phyloP scores from a whole-genome alignment of 2,113 vertebrate species.

The Gymnobelideus leadbeateri region DNA sequence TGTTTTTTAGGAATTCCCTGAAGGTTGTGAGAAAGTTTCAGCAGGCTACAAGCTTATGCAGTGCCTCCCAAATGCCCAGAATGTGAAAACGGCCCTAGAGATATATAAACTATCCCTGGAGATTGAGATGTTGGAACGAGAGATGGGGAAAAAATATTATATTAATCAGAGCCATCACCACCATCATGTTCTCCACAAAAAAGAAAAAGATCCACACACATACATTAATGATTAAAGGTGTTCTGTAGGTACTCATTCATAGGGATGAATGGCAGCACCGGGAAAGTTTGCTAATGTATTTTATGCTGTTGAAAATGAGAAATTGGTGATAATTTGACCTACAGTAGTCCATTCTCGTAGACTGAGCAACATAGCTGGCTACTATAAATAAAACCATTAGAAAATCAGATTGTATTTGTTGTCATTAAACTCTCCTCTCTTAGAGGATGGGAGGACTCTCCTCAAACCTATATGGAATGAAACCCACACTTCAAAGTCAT shows the following conservation, averaged over 20 bases:
- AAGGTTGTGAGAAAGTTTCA: neutral
- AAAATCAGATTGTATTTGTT: neutral
- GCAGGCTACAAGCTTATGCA: neutral
- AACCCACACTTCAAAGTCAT: neutral
- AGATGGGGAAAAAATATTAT: neutral
- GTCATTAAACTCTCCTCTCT: neutral
- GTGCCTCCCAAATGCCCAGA: neutral
- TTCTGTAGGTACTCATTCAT: neutral
- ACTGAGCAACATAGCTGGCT: neutral
- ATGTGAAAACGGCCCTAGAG: neutral
- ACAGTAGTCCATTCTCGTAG: neutral
- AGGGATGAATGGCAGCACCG: neutral
- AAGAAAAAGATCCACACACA: neutral
- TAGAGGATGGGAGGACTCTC: neutral
- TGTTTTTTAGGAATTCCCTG: neutral
- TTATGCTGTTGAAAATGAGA: neutral
- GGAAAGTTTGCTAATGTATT: neutral
- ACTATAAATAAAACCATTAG: neutral
- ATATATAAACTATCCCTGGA: neutral
- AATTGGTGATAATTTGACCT: neutral
- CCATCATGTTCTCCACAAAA: neutral
- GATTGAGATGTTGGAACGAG: neutral
- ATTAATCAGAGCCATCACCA: neutral
- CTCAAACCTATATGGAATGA: neutral
- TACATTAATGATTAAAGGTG: neutral